Evolutionary conservation across 2,113 vertebrate genomes (phyloP), one percentile per base, ranked within the genome.

Genomic region (Peromyscus maniculatus): DNA sequence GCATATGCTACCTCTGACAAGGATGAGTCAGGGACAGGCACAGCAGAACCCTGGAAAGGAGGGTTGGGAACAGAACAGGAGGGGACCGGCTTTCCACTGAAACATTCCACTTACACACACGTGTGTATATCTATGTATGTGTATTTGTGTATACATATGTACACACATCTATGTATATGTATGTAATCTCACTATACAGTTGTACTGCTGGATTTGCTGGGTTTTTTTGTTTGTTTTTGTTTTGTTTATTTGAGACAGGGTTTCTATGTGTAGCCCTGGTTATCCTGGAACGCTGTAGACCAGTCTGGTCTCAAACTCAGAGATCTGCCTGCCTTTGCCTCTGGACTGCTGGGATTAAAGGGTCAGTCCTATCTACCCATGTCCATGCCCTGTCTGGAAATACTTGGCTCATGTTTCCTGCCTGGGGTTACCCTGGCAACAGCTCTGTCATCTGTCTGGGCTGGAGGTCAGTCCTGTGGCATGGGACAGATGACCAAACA

Each of bases 321-420:
- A 86, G 59, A 86, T 66, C 39, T 66, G 59, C 82, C 26, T 46
- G 59, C 39, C 26, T 86, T 19, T 86, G 26, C 36, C 57, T 84
- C n/a, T 24, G 7, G 24, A 66, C 26, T 46, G 24, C n/a, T 31
- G n/a, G 82, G n/a, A 84, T 84, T 84, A 84, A 84, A 43, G 55
- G 17, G 24, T 24, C n/a, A 1, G 1, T 21, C 36, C 22, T 21
- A 31, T 88, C 28, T 59, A 55, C 67, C 43, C 64, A 79, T 66
- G 71, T 15, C 49, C 72, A 67, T 26, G 55, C 55, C 91, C 96
- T 80, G 72, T 72, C 92, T 8, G n/a, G 92, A 97, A 95, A 93
- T 75, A 86, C 46, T 11, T 28, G 88, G 67, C 64, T 97, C 83
- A 43, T 36, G 49, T 84, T 96, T 90, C 92, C 69, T 93, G 72